Evolutionary conservation across 2,113 vertebrate genomes (phyloP), one percentile per base, ranked within the genome.

Genomic region (Nothocercus nigrocapillus): DNA sequence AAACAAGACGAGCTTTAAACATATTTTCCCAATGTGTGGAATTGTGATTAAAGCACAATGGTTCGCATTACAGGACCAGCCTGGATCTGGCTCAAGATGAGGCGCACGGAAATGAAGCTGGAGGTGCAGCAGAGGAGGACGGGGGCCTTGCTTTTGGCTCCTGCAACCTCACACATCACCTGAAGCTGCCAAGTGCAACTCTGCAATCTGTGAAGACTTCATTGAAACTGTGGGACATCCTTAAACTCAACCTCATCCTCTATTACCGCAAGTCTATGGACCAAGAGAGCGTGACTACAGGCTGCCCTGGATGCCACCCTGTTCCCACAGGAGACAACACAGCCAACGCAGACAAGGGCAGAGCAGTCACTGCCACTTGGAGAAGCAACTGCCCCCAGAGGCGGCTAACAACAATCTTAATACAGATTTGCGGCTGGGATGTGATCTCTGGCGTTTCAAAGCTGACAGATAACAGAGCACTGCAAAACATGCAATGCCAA

Each of bases 301-400:
- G 56, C 28, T 32, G 40, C 13, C 8, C 21, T 13, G 25, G 11
- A 42, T 3, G 32, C 51, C 38, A 30, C 81, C 32, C 27, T 15
- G 47, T 75, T 62, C 34, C 25, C 32, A 22, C 0, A 1, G 1
- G 30, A 58, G 28, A 58, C 54, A 58, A 58, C 54, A 32, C 28
- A 58, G 28, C 5, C 54, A 58, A 10, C 10, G 30, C 32, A 28
- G 42, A 67, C 10, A 5, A 27, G 38, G 72, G 28, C 82, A 77
- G 59, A 51, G 4, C 66, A 42, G 34, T 0, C 0, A 2, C 17
- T 22, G 58, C 7, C 36, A 24, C 8, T 1, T 4, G 30, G 51
- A 76, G 58, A 85, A 64, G 16, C 45, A 75, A 6, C 18, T n/a
- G 49, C 36, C 30, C 53, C 54, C 27, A 30, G 63, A 42, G 40